These are phyloP conservation scores for Cybosia mesomella DNA, from an alignment of 2,888 invertebrate genomes.

Conservation along the genomic window DNA sequence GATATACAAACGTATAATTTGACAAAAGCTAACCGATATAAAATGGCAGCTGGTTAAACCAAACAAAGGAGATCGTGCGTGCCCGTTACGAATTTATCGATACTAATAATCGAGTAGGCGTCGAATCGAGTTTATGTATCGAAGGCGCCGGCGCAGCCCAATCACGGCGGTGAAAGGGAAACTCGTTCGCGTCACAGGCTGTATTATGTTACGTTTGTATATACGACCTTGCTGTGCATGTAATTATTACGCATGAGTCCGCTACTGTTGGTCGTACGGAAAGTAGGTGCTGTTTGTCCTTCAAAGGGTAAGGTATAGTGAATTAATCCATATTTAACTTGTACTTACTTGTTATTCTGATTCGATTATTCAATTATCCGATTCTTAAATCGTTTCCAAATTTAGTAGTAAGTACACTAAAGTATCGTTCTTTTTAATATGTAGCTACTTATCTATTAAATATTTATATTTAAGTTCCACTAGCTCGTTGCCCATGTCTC, in stretches of 20 bases:
- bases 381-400: too few species aligned
- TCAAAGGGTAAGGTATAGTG: constrained; percentile 1
- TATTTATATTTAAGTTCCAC: too few species aligned
- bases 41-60: constrained; percentile 10
- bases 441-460: background rate
- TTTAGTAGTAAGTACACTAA: background rate
- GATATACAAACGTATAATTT: background rate
- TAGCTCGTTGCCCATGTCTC: background rate
- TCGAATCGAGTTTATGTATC: constrained; percentile 56
- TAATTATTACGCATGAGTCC: constrained; percentile 59
- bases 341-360: background rate
- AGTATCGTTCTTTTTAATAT: too few species aligned
- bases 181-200: constrained; percentile 73
- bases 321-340: background rate
- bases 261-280: constrained; percentile 30
- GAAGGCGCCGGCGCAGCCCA: constrained; percentile 59
- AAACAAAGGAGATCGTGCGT: constrained; percentile 53
- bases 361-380: background rate
- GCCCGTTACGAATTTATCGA: constrained; percentile 47
- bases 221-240: constrained; percentile 66
- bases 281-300: constrained; percentile 16
- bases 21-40: constrained; percentile 5
- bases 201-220: constrained; percentile 50
- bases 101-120: constrained; percentile 61
- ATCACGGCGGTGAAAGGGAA: constrained; percentile 80